phyloP scores from a whole-genome alignment of 2,113 vertebrate species.

The Perca fluviatilis region DNA sequence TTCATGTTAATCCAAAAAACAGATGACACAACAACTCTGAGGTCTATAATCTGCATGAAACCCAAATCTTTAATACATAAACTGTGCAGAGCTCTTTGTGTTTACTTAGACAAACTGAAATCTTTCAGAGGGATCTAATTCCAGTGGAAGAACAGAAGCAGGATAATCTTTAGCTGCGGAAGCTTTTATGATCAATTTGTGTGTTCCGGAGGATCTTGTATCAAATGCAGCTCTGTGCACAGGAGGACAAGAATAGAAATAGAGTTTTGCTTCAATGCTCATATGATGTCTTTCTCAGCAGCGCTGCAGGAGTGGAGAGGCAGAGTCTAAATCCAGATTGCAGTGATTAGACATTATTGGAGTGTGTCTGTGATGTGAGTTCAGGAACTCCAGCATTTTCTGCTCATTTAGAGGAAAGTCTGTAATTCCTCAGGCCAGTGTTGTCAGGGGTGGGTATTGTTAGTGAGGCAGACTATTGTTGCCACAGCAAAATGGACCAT shows the following conservation, averaged over 20 bases:
- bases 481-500: conserved; percentile 34
- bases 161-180: conserved; percentile 16
- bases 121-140: conserved; percentile 33
- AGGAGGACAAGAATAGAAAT: conserved; percentile 59
- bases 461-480: conserved; percentile 24
- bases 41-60: conserved; percentile 25
- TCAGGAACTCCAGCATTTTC: conserved; percentile 22
- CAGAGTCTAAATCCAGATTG: conserved; percentile 47
- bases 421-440: conserved; percentile 19
- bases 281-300: conserved; percentile 55
- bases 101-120: conserved; percentile 38
- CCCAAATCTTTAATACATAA: conserved; percentile 17
- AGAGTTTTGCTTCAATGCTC: conserved; percentile 53
- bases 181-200: conserved; percentile 28
- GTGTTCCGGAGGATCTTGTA: conserved; percentile 34
- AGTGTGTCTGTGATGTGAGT: conserved; percentile 14
- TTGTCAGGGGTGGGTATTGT: conserved; percentile 24
- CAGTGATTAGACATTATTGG: conserved; percentile 41
- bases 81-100: background rate
- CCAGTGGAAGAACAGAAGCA: conserved; percentile 14
- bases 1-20: conserved; percentile 17
- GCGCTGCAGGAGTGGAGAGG: conserved; percentile 23
- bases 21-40: background rate
- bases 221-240: conserved; percentile 36
- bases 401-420: conserved; percentile 16